These are phyloP conservation scores for Willowsia nigromaculata DNA, from an alignment of 2,888 invertebrate species.

Conservation along the genomic window DNA sequence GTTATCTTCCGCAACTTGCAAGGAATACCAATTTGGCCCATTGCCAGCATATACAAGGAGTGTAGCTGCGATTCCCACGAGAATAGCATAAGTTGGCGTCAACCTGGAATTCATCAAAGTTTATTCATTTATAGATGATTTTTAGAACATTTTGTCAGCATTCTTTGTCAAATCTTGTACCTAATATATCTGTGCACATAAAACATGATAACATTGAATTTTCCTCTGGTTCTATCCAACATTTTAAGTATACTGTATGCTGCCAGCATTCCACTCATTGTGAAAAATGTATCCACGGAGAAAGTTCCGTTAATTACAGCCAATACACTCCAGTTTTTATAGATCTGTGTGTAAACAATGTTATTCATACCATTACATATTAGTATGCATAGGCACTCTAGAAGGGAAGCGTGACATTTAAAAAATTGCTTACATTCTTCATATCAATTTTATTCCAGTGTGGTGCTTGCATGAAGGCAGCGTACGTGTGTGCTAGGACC, in stretches of 20 bases:
- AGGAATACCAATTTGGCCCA: slow-evolving; percentile 73
- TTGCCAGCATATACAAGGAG: slow-evolving; percentile 68
- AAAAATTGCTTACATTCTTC: slow-evolving; percentile 82
- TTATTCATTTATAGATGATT: too few relatives aligned
- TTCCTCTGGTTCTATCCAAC: slow-evolving; percentile 80
- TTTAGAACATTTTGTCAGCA: too few relatives aligned
- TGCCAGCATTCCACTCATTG: slow-evolving; percentile 84
- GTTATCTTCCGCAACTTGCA: slow-evolving; percentile 45
- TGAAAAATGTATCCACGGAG: slow-evolving; percentile 85
- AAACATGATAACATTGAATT: slow-evolving; percentile 82
- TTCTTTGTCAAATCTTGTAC: slow-evolving; percentile 80
- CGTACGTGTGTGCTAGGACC: slow-evolving; percentile 85
- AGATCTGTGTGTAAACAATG: background rate
- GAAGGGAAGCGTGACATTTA: background rate
- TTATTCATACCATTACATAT: background rate
- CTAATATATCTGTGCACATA: slow-evolving; percentile 84
- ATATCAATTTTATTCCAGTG: slow-evolving; percentile 84
- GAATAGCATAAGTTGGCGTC: slow-evolving; percentile 76
- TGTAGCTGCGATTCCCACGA: slow-evolving; percentile 77
- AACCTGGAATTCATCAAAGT: slow-evolving; percentile 54
- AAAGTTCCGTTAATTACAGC: slow-evolving; percentile 84
- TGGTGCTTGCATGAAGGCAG: slow-evolving; percentile 82
- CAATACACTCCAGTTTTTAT: slow-evolving; percentile 80
- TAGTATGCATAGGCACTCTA: too few relatives aligned
- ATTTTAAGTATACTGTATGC: slow-evolving; percentile 81